Conservation (phyloP, 2,113 vertebrate species). For the Acrocephalus arundinaceus region DNA sequence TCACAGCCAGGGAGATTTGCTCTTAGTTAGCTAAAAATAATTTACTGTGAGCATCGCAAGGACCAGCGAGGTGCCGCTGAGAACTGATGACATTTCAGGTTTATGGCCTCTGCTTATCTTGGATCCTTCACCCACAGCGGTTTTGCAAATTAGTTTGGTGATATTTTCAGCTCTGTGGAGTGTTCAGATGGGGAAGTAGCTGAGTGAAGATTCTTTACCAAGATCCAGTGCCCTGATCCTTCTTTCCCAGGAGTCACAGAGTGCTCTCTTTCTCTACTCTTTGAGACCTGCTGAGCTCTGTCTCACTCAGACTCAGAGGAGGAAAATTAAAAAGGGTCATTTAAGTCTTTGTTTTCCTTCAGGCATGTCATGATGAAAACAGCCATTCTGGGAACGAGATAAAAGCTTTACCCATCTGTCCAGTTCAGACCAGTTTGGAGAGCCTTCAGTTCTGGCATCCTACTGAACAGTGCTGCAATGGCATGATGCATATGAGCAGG, state of each 20-base stretch:
- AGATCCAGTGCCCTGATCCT: constrained; percentile 10
- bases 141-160: constrained; percentile 56
- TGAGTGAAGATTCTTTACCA: background rate
- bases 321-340: constrained; percentile 61
- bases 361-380: constrained; percentile 61
- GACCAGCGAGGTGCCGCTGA: background rate
- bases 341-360: constrained; percentile 63
- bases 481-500: constrained; percentile 13
- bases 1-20: background rate
- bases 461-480: constrained; percentile 10
- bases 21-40: constrained; percentile 16
- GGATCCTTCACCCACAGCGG: constrained; percentile 45
- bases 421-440: constrained; percentile 45
- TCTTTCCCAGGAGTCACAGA: constrained; percentile 10
- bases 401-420: constrained; percentile 74
- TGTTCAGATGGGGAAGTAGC: constrained; percentile 38
- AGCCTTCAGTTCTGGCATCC: constrained; percentile 60
- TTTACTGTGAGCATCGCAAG: background rate
- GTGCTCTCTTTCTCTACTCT: background rate
- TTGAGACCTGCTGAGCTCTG: background rate
- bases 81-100: constrained; percentile 43
- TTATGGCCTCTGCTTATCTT: constrained; percentile 46
- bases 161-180: constrained; percentile 29
- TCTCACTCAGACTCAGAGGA: background rate
- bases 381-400: constrained; percentile 64